Base-by-base conservation (phyloP, 2,797 vertebrate species). In the Urocyon cinereoargenteus region DNA sequence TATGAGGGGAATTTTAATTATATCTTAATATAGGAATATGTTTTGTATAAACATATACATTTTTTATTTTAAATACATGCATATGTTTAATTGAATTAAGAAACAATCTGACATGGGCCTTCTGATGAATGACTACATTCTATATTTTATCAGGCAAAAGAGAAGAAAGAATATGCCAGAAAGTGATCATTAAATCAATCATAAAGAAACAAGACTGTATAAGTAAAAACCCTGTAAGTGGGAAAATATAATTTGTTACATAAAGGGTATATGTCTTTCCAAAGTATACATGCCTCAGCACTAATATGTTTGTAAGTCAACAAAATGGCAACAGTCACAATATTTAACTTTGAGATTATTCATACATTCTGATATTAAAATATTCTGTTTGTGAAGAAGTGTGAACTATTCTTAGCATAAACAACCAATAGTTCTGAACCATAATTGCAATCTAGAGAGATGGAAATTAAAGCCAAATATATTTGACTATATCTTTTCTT, bases 141-240 rank as follows among this genome's bases (percentile, higher is more conserved):
- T 98, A 11, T 98, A 77, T 98, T 98, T 98, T 97, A 97, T 97
- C 97, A 99, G 99, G 99, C 98, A 99, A 99, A 99, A 99, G 99
- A 97, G 99, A 99, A 95, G 99, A 99, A 98, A 99, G 99, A 98
- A 99, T 99, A 91, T 99, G 99, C 97, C 99, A 99, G 97, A 99
- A 99, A 97, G 99, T 99, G 97, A 99, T 99, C 84, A 99, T 99
- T 98, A 99, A 99, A 98, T 99, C 99, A 62, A 99, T 99, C 57
- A 99, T 99, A 98, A 99, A 99, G 97, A 99, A 99, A 98, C 99
- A 99, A 40, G 99, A 99, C 97, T 99, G 99, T 98, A 98, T 99
- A 98, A 99, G 99, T 98, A 99, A 99, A 90, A 99, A 99, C 68
- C 99, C 99, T 98, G 99, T 99, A 99, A 99, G 99, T 97, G 26